Base-by-base conservation (phyloP, 2,113 vertebrate species). In the Esox niger region DNA sequence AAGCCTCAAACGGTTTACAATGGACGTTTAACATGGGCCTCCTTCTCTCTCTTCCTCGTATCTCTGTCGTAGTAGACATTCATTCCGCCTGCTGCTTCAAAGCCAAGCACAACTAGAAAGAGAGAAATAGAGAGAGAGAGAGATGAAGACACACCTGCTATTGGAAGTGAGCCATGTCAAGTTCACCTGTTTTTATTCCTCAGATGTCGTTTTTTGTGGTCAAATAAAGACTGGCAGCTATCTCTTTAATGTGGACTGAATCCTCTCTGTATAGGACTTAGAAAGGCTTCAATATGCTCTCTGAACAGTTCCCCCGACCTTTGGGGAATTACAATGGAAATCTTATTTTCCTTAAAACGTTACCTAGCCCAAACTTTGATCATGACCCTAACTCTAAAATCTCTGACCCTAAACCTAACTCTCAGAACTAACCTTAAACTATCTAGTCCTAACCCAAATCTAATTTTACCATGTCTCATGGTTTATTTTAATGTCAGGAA, bases 181-280 rank as follows among this genome's bases (percentile, higher is more conserved):
- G 76, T 82, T 87, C 79, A 79, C 82, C 84, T 77, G 77, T 67
- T 82, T 81, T 86, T 76, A 81, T 81, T 77, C 74, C 68, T 81
- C 54, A 68, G 76, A 83, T 77, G 73, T 81, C 76, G 74, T 77
- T 30, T 66, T 77, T 82, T 82, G 64, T 55, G 66, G 78, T 65
- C 78, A 68, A 75, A 79, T 80, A 67, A 76, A 82, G 73, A 73
- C 82, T 81, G 71, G 67, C 76, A 76, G 69, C 63, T 63, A 25
- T 63, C 69, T 70, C 71, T 70, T 74, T 79, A 76, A 64, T 77
- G 72, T 75, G 73, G 66, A n/a, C 75, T 38, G 71, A 75, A 69
- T 55, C 62, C 32, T 72, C 60, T 74, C 79, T 83, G n/a, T 66
- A 69, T 83, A 73, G 80, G 74, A 82, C 79, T 62, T 8, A 31